A percentile compares a stretch with the other conserved stretches of the same genome.
Evolutionary conservation across 2,888 invertebrate genomes (phyloP).

Genomic region (Catocala nupta): DNA sequence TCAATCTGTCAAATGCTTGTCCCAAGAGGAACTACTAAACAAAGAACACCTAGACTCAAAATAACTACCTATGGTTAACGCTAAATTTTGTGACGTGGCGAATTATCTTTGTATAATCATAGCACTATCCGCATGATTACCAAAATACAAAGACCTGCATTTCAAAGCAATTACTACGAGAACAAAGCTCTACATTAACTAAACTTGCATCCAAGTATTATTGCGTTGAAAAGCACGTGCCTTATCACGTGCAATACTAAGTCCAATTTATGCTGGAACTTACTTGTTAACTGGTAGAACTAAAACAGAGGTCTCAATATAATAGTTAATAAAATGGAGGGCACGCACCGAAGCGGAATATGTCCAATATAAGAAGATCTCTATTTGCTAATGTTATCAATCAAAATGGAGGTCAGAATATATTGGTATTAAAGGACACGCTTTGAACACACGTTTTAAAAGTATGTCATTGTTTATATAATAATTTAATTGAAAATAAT

Average conservation of each 20-base stretch:
- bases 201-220: no score
- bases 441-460: conserved; percentile 51
- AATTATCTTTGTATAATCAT: no score
- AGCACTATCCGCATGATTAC: no score
- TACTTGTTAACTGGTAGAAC: background rate
- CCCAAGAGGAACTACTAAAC: no score
- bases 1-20: no score
- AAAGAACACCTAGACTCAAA: no score
- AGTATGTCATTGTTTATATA: conserved; percentile 77
- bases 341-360: conserved; percentile 60
- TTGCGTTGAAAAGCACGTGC: conserved; percentile 12
- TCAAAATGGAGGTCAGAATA: conserved; percentile 6
- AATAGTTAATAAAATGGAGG: conserved; percentile 21
- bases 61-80: no score
- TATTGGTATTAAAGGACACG: conserved; percentile 64
- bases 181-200: background rate
- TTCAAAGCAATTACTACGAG: no score
- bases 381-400: background rate
- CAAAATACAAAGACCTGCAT: no score
- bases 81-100: no score
- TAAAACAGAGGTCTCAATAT: conserved; percentile 8
- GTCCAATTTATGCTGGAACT: conserved; percentile 2
- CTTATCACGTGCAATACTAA: background rate
- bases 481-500: conserved; percentile 71
- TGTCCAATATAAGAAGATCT: conserved; percentile 12